A percentile compares a stretch with the other conserved stretches of the same genome.
Evolutionary conservation across 1,140 invertebrate species (phyloP).

Genomic region (Augochlora pura): DNA sequence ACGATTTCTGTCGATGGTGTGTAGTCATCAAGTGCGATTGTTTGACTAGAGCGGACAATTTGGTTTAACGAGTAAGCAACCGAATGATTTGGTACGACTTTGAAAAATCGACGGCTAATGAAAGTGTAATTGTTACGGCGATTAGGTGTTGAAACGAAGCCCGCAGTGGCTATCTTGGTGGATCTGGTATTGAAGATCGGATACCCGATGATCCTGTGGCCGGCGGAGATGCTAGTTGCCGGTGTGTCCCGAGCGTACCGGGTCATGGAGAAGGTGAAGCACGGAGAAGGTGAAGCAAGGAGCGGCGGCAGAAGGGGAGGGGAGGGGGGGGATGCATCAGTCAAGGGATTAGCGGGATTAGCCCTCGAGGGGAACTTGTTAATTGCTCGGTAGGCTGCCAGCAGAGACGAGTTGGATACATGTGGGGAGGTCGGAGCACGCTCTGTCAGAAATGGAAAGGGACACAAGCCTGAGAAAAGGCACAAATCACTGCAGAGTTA

Average conservation of each 20-base stretch:
- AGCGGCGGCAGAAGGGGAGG: constrained; percentile 1
- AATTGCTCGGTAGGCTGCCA: constrained; percentile 66
- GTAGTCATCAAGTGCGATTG: too few relatives aligned
- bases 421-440: background rate
- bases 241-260: constrained; percentile 34
- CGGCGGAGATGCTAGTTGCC: constrained; percentile 52
- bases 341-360: constrained; percentile 71
- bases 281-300: constrained; percentile 23
- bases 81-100: too few relatives aligned
- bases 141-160: background rate
- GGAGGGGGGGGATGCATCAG: constrained; percentile 61
- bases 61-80: too few relatives aligned
- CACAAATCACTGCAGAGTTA: constrained; percentile 68
- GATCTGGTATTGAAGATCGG: constrained; percentile 13
- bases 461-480: constrained; percentile 46
- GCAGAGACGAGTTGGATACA: constrained; percentile 26
- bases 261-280: constrained; percentile 50
- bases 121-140: background rate
- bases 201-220: constrained; percentile 40
- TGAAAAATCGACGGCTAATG: too few relatives aligned
- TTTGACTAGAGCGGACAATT: too few relatives aligned
- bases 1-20: too few relatives aligned
- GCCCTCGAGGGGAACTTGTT: constrained; percentile 70
- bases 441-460: constrained; percentile 32
- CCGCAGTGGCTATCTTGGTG: constrained; percentile 13